These are phyloP conservation scores for Agelas oroides DNA, from an alignment of 37 sponge, comb jelly and placozoan genomes.

Conservation along the genomic window DNA sequence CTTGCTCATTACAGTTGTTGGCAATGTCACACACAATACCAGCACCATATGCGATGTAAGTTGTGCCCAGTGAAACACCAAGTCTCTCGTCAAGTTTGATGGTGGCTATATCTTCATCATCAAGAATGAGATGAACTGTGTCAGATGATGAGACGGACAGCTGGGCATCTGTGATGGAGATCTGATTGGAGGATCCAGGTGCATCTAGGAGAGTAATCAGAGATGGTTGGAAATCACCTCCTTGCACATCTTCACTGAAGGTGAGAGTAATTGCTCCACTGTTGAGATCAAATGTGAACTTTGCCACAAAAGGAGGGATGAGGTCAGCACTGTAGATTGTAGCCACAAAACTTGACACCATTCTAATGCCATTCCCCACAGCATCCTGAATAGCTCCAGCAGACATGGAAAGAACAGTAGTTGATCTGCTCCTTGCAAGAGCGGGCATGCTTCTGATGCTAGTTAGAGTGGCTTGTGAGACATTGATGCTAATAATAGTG, in stretches of 20 bases:
- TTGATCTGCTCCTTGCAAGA: constrained; percentile 48
- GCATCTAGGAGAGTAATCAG: constrained; percentile 49
- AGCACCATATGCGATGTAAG: constrained; percentile 43
- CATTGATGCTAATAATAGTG: constrained; percentile 51
- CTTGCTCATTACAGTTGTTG: no score
- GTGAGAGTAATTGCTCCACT: constrained; percentile 59
- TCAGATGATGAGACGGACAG: constrained; percentile 4
- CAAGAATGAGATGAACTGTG: constrained; percentile 33
- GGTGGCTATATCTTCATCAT: constrained; percentile 9
- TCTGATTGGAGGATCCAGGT: constrained; percentile 2
- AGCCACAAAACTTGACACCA: constrained; percentile 1
- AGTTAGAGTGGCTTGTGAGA: constrained; percentile 28
- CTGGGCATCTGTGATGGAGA: neutral
- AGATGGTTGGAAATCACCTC: constrained; percentile 31
- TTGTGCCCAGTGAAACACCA: constrained; percentile 51
- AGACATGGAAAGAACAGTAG: constrained; percentile 50
- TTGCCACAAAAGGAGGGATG: constrained; percentile 52
- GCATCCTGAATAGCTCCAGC: constrained; percentile 57
- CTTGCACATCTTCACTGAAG: constrained; percentile 76
- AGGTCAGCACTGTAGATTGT: constrained; percentile 73
- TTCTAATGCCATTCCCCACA: constrained; percentile 31
- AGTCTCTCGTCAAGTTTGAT: constrained; percentile 65
- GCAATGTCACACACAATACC: constrained; percentile 69
- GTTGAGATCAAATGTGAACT: constrained; percentile 80
- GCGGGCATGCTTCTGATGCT: constrained; percentile 27